Base-by-base conservation (phyloP, 35 echinoderm and acorn worm species). In the Lytechinus pictus region DNA sequence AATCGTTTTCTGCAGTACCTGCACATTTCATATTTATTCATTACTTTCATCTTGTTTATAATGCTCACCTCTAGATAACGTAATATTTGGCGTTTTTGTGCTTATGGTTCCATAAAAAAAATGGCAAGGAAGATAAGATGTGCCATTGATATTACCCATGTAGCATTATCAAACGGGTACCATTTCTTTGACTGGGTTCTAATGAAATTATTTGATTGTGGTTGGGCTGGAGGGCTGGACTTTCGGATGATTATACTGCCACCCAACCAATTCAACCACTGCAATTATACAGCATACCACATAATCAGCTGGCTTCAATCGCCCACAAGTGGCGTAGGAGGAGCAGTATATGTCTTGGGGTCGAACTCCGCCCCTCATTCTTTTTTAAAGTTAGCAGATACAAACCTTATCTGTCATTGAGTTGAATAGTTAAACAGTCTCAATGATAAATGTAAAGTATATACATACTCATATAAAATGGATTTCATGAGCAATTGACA, bases 201-300 rank as follows among this genome's bases (percentile, higher is more conserved):
- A 79, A 79, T 79, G 19, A 79, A 79, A 79, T 79, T 79, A 79
- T 79, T 79, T 79, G 66, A 79, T 79, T 79, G 66, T 79, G 66
- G 66, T 79, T 19, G 66, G n/a, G 66, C 66, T 79, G 66, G 66
- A 79, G 19, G 66, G 66, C 21, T 24, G 66, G 66, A 79, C 66
- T 16, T 44, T 79, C 66, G 19, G 66, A 79, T 79, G 66, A n/a
- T 79, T 24, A 44, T 44, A 79, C 66, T 14, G 66, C 12, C 19
- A 24, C 66, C 66, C 66, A 79, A 79, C 66, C 66, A 14, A 16
- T 79, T 27, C 19, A 79, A 79, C 21, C 66, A 19, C 21, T 79
- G 16, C 12, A 79, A 79, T 79, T 79, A 79, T 79, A 79, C 66
- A 79, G 66, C 66, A 79, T 79, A 24, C 66, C 16, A 79, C 66